Conservation (phyloP, 2,113 vertebrate species). For the Phoenicopterus ruber region DNA sequence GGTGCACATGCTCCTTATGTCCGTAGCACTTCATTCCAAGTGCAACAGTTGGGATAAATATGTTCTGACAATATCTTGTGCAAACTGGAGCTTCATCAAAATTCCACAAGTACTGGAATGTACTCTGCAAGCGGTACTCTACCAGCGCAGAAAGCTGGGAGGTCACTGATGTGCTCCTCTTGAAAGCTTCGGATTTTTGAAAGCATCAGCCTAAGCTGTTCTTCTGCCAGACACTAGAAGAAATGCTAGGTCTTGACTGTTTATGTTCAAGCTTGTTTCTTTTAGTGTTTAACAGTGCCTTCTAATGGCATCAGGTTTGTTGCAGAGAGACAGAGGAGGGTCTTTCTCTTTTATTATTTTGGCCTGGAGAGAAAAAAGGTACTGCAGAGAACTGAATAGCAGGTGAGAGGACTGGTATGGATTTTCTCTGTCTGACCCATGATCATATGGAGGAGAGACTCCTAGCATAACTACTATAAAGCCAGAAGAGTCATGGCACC, state of each 20-base stretch:
- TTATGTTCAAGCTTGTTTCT: neutral
- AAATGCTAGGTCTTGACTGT: neutral
- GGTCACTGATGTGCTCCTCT: neutral
- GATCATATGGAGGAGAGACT: neutral
- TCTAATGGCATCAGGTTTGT: neutral
- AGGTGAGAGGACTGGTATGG: neutral
- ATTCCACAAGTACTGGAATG: neutral
- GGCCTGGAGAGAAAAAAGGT: neutral
- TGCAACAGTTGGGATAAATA: neutral
- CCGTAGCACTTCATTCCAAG: neutral
- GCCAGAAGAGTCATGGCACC: neutral
- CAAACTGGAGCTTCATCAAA: constrained; percentile 3
- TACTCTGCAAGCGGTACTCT: neutral
- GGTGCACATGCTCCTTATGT: neutral
- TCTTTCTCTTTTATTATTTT: neutral
- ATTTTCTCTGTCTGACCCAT: neutral
- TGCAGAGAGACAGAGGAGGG: neutral
- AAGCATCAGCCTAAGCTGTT: neutral
- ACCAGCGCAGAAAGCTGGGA: neutral
- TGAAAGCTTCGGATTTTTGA: neutral
- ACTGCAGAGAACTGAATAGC: neutral
- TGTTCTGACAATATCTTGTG: neutral
- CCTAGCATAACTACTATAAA: neutral
- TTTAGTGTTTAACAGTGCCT: neutral
- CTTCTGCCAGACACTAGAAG: neutral